Evolutionary conservation across 2,797 vertebrate species (phyloP).

Genomic region (Rhadinocentrus ornatus): DNA sequence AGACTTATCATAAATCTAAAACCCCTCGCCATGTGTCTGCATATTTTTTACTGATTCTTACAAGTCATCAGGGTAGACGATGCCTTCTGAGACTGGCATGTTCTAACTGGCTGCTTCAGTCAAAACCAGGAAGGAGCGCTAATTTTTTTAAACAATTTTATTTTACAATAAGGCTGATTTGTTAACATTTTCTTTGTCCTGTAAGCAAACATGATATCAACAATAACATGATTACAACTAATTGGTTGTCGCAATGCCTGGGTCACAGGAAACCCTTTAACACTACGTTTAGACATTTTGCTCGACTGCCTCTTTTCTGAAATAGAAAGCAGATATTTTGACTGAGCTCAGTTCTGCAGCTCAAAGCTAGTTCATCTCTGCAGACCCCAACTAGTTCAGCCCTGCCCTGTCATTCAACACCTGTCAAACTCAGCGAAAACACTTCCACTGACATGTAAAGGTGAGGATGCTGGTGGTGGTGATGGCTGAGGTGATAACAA

Average conservation of each 20-base stretch:
- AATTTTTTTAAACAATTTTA: slow-evolving; percentile 7
- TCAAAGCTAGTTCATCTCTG: slow-evolving; percentile 28
- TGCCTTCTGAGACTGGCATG: slow-evolving; percentile 51
- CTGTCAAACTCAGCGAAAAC: slow-evolving; percentile 14
- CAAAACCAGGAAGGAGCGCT: slow-evolving; percentile 36
- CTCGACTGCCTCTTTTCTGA: slow-evolving; percentile 31
- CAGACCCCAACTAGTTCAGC: not conserved
- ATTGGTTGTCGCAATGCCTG: slow-evolving; percentile 68
- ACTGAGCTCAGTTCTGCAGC: slow-evolving; percentile 23
- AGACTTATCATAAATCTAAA: slow-evolving; percentile 63
- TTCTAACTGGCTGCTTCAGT: slow-evolving; percentile 68
- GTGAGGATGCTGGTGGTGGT: slow-evolving; percentile 24
- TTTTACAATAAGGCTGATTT: slow-evolving; percentile 63
- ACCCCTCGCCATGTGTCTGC: slow-evolving; percentile 46
- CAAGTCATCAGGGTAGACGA: slow-evolving; percentile 52
- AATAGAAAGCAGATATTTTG: slow-evolving; percentile 48
- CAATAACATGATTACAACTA: slow-evolving; percentile 78
- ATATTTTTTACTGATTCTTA: slow-evolving; percentile 64
- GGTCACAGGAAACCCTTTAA: slow-evolving; percentile 44
- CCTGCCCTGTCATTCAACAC: slow-evolving; percentile 37
- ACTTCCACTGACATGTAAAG: slow-evolving; percentile 11
- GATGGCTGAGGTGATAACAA: slow-evolving; percentile 13
- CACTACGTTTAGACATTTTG: slow-evolving; percentile 64
- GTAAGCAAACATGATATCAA: slow-evolving; percentile 71
- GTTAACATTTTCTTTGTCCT: slow-evolving; percentile 76